Evolutionary conservation across 1,140 invertebrate species (phyloP).

Genomic region (Formica exsecta): DNA sequence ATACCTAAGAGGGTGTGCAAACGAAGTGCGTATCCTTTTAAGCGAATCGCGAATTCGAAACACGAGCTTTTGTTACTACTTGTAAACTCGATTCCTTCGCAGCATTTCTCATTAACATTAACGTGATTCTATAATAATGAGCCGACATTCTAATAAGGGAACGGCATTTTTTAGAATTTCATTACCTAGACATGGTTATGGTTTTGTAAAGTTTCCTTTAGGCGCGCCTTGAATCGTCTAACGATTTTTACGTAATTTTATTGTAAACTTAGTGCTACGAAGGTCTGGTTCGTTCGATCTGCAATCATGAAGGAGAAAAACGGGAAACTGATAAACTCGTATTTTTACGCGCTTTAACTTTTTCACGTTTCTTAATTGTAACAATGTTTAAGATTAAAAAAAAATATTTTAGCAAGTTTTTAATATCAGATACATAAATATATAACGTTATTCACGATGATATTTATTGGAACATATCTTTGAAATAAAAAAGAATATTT

Average conservation of each 20-base stretch:
- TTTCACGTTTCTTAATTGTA: slow-evolving; percentile 27
- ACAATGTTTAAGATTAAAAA: slow-evolving; percentile 31
- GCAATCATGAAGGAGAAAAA: slow-evolving; percentile 63
- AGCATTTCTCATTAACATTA: slow-evolving; percentile 30
- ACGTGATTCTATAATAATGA: slow-evolving; percentile 8
- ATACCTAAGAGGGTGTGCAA: slow-evolving; percentile 6
- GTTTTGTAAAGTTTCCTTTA: slow-evolving; percentile 49
- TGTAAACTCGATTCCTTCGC: slow-evolving; percentile 43
- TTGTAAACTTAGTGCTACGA: slow-evolving; percentile 40
- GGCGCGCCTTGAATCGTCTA: slow-evolving; percentile 45
- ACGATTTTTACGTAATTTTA: slow-evolving; percentile 58
- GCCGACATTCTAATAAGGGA: slow-evolving; percentile 13
- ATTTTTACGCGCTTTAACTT: slow-evolving; percentile 37
- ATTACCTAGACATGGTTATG: slow-evolving; percentile 22
- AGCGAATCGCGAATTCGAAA: slow-evolving; percentile 18
- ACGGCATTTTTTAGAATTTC: slow-evolving; percentile 47
- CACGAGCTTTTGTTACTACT: slow-evolving; percentile 48
- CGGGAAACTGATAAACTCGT: neutral
- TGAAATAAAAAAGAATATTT: neutral
- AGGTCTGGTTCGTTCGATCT: slow-evolving; percentile 57
- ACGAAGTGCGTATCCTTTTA: slow-evolving; percentile 12
- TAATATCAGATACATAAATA: neutral
- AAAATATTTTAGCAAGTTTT: slow-evolving; percentile 35
- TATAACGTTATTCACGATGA: slow-evolving; percentile 7
- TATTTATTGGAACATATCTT: slow-evolving; percentile 35